Evolutionary conservation across 2,888 invertebrate genomes (phyloP), one percentile per base, ranked within the genome.

Genomic region (Crossocerus cetratus): DNA sequence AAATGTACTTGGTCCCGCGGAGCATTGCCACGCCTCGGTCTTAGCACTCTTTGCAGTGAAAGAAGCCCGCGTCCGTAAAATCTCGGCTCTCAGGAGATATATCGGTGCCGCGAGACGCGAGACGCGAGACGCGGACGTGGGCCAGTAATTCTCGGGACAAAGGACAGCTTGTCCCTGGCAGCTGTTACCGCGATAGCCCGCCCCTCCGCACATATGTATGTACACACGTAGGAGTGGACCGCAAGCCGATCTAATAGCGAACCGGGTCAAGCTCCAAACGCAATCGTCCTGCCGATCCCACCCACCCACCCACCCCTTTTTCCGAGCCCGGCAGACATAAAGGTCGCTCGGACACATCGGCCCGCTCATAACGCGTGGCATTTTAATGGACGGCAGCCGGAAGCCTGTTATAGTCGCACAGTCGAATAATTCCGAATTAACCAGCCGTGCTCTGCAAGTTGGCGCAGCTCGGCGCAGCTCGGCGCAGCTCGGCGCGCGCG

Each of bases 11-110:
- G 21, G 49, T 56, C 60, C n/a, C 43, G 42, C 32, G 63, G 16
- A 49, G 16, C 8, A n/a, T 32, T 49, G 49, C 49, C 49, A 54
- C 56, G 57, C n/a, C n/a, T 49, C 21, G 42, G 55, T 55, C 65
- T 65, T 58, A 59, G 49, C 57, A 54, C 45, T 55, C 65, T 65
- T 58, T 55, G 49, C 57, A 54, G 20, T 55, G 54, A 43, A 71
- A 68, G 63, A 65, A 65, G 60, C 44, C 62, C 21, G 4, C 32
- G 66, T 60, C 74, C 74, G 74, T 76, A 74, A 76, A 71, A 71
- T 76, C 63, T 60, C 56, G 58, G 58, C 22, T 8, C 8, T 1
- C 18, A 14, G 60, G 66, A 70, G 22, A 72, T 54, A 65, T 65
- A 67, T 67, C 55, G 49, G 55, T 62, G 63, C 1, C 32, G 32